Base-by-base conservation (phyloP, 2,797 vertebrate genomes). In the Enteromius afrohamiltoni region DNA sequence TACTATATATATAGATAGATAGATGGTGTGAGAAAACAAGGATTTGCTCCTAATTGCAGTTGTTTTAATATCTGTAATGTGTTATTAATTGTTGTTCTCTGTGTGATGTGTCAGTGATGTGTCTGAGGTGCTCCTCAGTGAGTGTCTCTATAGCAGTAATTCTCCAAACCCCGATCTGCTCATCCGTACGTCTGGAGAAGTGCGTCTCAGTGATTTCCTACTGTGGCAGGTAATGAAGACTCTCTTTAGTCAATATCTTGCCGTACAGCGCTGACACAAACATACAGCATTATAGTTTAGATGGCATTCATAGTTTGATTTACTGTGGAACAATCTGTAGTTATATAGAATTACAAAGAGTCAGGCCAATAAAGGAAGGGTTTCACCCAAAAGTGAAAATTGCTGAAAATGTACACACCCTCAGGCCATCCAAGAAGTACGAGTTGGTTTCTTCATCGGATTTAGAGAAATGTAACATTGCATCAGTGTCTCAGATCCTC, bases 111-210 rank as follows among this genome's bases (percentile, higher is more conserved):
- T 26, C 79, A 99, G 98, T 80, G 98, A 99, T 19, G 95, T 99
- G 80, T 97, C 97, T 0, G 98, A 99, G 79, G 91, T 93, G 0
- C 89, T 99, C 88, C 94, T 99, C 0, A 96, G 97, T 77, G 95
- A 97, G 89, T 99, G 98, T 91, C 93, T 99, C 89, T 99, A 99
- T 91, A 98, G 97, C 92, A 96, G 86, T 91, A 96, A 95, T 85
- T 99, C 98, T 79, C 98, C 98, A 1, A 95, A 98, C 87, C 98
- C 98, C 0, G 98, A 99, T 87, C 93, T 99, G 89, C 95, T 99
- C 86, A 99, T 99, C 58, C 96, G 98, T 23, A 99, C 98, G 8
- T 99, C 98, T 0, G 98, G 98, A 86, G 98, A 99, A 92, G 95
- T 99, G 83, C 96, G 98, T 19, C 95, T 99, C 85, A 99, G 98